Evolutionary conservation across 2,113 vertebrate species (phyloP), one percentile per base, ranked within the genome.

Genomic region (Monopterus albus): DNA sequence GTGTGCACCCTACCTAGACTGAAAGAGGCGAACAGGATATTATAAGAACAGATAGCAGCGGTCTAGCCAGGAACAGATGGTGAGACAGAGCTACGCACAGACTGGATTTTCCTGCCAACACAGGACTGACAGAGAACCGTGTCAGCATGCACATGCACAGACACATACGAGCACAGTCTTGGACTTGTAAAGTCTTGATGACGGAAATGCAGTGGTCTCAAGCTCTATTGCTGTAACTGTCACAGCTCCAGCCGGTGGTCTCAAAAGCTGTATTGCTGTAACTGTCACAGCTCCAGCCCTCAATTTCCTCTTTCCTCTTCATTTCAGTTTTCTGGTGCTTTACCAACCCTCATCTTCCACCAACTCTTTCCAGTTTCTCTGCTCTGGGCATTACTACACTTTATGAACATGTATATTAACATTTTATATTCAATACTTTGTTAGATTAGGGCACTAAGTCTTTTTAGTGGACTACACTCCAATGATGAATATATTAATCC

Each of bases 21-120:
- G 71, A 57, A 38, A 63, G 46, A 64, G 64, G 82, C 3, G 20
- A 78, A 81, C 80, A 88, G 86, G 90, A 87, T 87, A 82, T 90
- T 88, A 83, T 86, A 78, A 82, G 84, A 83, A 72, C 52, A 75
- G 85, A 75, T 88, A 87, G 79, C 85, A 90, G 87, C 85, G 70
- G 83, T 86, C 85, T 78, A 68, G 80, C 88, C 82, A 79, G 76
- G 85, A 92, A 85, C 91, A 93, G 90, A 93, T 92, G 91, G 91
- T 81, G 81, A 85, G 89, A 87, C 80, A 61, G 74, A 84, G 85
- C 83, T 77, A 80, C 39, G 38, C 83, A 84, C 82, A 88, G 86
- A 87, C 87, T 83, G 75, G 57, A 71, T 85, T 81, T 68, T 88
- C 72, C 86, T 89, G 89, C 85, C 84, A 90, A 74, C 75, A 86